Evolutionary conservation across 2,888 invertebrate species (phyloP).

Genomic region (Druceiella hillmani): DNA sequence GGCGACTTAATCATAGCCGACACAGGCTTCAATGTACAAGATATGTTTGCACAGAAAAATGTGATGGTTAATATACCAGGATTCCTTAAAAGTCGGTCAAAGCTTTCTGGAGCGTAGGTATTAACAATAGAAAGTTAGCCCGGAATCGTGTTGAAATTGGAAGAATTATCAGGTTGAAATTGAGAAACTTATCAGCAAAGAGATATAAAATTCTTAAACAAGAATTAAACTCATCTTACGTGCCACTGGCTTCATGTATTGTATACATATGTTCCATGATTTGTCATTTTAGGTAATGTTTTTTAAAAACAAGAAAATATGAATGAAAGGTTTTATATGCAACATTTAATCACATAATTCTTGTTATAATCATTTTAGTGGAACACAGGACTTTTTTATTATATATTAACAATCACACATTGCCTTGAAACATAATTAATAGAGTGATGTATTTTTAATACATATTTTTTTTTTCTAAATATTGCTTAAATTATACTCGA

Average conservation of each 20-base stretch:
- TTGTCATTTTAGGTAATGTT: conserved; percentile 12
- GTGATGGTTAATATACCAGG: conserved; percentile 19
- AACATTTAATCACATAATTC: too few relatives aligned
- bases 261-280: conserved; percentile 11
- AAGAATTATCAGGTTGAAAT: conserved; percentile 14
- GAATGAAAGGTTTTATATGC: too few relatives aligned
- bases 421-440: too few relatives aligned
- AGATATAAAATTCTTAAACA: conserved; percentile 14
- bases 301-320: too few relatives aligned
- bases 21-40: conserved; percentile 24
- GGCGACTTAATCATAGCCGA: conserved; percentile 23
- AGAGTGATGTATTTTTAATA: too few relatives aligned
- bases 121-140: conserved; percentile 11
- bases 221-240: conserved; percentile 6
- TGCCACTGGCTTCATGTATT: conserved; percentile 9
- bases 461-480: too few relatives aligned
- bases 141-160: conserved; percentile 15
- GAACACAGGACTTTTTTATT: too few relatives aligned
- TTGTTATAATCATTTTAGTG: too few relatives aligned
- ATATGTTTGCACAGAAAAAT: conserved; percentile 20
- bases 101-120: conserved; percentile 15
- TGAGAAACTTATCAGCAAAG: too few relatives aligned
- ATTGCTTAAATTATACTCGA: too few relatives aligned
- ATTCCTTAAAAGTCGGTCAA: conserved; percentile 19
- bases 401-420: too few relatives aligned